Conservation (phyloP, 2,113 vertebrate genomes). For the Aythya baeri region DNA sequence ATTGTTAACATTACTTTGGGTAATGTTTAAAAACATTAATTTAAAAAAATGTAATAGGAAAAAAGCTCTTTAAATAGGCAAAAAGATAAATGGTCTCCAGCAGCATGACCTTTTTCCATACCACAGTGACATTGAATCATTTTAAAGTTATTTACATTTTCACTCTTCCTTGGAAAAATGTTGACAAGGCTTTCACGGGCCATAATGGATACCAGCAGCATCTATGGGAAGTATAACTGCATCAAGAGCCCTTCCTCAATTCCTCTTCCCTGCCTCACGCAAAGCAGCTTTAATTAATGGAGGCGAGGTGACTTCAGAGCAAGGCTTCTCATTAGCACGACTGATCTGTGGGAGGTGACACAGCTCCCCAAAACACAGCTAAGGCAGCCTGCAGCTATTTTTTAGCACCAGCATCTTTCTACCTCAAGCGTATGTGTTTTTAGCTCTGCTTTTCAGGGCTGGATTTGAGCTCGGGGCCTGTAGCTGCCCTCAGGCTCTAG, state of each 20-base stretch:
- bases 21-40: constrained; percentile 81
- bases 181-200: constrained; percentile 78
- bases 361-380: neutral
- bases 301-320: constrained; percentile 63
- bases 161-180: constrained; percentile 74
- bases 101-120: constrained; percentile 69
- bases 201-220: constrained; percentile 47
- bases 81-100: constrained; percentile 74
- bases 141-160: constrained; percentile 80
- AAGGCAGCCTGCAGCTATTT: neutral
- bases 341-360: neutral
- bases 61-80: constrained; percentile 77
- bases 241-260: constrained; percentile 15
- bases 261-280: neutral
- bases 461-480: neutral
- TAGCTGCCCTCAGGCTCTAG: neutral
- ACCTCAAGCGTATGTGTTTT: neutral
- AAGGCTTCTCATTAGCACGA: constrained; percentile 44
- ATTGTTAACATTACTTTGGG: constrained; percentile 77
- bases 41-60: constrained; percentile 80
- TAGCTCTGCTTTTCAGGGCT: neutral
- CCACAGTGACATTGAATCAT: constrained; percentile 79
- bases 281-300: constrained; percentile 68
- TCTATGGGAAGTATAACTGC: neutral
- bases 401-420: neutral